Base-by-base conservation (phyloP, 2,113 vertebrate genomes). In the Kryptolebias marmoratus region DNA sequence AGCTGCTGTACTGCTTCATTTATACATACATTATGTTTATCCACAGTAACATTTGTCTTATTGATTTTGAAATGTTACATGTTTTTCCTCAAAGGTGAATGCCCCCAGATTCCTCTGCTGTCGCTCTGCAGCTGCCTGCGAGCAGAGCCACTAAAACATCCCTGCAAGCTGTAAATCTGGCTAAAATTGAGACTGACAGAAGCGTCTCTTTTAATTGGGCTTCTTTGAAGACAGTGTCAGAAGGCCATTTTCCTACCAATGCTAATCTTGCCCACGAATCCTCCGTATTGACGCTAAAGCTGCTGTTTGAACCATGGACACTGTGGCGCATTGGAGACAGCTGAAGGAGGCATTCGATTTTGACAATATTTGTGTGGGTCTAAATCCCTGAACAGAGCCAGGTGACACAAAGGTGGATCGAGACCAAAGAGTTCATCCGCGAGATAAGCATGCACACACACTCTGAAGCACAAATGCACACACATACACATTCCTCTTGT, bases 341-440 rank as follows among this genome's bases (percentile, higher is more conserved):
- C 61, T 79, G 82, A 76, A 69, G 78, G 63, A 59, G 42, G 77
- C 80, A 85, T 85, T 78, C 76, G 60, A 68, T 73, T 80, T 83
- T 59, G 68, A 68, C 75, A 64, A 73, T 76, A 78, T 80, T 77
- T 80, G 73, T 77, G 68, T 67, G 69, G n/a, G 30, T 85, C 68
- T 83, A 88, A 89, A 89, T 88, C 87, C 76, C 62, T 3, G 63
- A 56, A 82, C 73, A 83, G 75, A 84, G 82, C 86, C 15, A 27
- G 54, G 53, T 84, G 82, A 87, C 87, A 82, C 73, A 30, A 0
- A 56, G 80, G 57, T 36, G 56, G 71, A 79, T 75, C 68, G 73
- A 74, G 75, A 85, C 79, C 76, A 87, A 82, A 80, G 32, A 87
- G 82, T 87, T 89, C 76, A 81, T 87, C 80, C 70, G 85, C 73